Evolutionary conservation across 2,888 invertebrate species (phyloP).

Genomic region (Macrophya alboannulata): DNA sequence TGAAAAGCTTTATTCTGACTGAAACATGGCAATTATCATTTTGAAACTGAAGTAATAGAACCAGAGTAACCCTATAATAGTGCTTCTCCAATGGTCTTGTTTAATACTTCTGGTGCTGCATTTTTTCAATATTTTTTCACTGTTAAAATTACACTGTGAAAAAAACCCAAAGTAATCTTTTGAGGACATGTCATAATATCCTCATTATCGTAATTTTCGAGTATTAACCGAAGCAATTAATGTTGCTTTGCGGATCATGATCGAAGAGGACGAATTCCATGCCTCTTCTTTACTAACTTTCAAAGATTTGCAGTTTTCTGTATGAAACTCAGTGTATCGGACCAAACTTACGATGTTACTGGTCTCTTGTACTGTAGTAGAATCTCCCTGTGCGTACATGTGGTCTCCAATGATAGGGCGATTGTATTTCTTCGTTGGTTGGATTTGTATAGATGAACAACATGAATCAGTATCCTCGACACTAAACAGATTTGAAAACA

Average conservation of each 20-base stretch:
- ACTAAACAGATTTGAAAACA: not conserved
- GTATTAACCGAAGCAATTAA: no score
- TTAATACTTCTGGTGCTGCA: no score
- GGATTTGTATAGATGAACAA: not conserved
- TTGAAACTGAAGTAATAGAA: no score
- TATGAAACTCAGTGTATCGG: not conserved
- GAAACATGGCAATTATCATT: no score
- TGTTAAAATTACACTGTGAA: not conserved
- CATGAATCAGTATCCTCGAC: not conserved
- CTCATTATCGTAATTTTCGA: no score
- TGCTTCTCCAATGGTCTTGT: no score
- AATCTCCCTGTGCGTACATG: conserved; percentile 10
- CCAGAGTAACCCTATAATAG: no score
- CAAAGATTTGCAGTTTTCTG: not conserved
- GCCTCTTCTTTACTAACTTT: not conserved
- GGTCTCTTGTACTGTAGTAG: not conserved
- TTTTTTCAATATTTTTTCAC: no score
- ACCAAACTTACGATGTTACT: not conserved
- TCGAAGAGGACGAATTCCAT: not conserved
- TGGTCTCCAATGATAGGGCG: not conserved
- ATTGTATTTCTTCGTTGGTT: not conserved
- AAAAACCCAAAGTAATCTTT: not conserved
- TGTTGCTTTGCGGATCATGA: not conserved
- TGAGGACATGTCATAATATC: not conserved
- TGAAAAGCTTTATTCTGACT: no score